These are phyloP conservation scores for Embiotoca jacksoni DNA, from an alignment of 2,113 vertebrate species.

Conservation along the genomic window DNA sequence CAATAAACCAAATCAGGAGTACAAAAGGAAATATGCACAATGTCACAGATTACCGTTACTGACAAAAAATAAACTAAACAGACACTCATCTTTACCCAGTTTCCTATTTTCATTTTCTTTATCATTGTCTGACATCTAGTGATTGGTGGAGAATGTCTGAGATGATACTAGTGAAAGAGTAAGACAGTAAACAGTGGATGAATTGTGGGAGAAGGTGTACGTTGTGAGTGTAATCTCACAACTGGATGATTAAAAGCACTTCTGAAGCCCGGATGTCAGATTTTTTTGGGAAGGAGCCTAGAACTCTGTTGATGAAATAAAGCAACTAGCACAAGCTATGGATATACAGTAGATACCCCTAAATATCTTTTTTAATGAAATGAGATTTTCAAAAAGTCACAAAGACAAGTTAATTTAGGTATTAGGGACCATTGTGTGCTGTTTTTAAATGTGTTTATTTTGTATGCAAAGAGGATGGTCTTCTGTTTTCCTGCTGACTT, in stretches of 20 bases:
- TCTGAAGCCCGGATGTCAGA: neutral
- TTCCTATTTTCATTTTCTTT: neutral
- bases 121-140: conserved; percentile 13
- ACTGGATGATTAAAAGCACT: neutral
- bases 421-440: no score
- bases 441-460: no score
- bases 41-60: conserved; percentile 31
- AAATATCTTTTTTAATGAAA: no score
- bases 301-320: neutral
- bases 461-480: no score
- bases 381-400: no score
- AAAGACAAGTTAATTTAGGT: no score
- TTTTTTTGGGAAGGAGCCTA: neutral
- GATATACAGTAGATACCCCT: no score
- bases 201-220: no score
- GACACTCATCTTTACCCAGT: conserved; percentile 10
- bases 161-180: neutral
- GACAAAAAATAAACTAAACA: conserved; percentile 21
- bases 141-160: neutral
- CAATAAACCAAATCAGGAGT: conserved; percentile 24
- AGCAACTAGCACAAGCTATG: no score
- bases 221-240: no score
- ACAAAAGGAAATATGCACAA: conserved; percentile 10
- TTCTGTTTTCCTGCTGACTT: no score
- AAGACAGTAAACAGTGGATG: neutral